phyloP scores from a whole-genome alignment of 2,797 vertebrate genomes.

The Poecilia velifera region DNA sequence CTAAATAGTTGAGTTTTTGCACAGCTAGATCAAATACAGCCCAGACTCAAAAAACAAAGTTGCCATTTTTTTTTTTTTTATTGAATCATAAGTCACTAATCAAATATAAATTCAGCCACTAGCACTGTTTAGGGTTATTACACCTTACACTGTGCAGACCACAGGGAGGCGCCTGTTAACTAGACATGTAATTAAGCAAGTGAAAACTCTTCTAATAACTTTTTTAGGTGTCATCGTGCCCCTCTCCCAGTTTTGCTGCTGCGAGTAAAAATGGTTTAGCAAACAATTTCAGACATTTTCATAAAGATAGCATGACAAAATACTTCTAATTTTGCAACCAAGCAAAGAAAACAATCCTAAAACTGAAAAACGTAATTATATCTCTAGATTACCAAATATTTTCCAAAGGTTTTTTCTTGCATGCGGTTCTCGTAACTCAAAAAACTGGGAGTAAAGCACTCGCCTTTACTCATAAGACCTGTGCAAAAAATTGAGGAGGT shows the following conservation, averaged over 20 bases:
- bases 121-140: not conserved
- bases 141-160: not conserved
- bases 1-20: not conserved
- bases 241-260: not conserved
- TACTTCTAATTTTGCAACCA: not conserved
- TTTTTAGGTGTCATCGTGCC: not conserved
- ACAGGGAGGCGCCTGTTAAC: not conserved
- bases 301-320: not conserved
- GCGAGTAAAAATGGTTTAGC: not conserved
- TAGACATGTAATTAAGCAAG: not conserved
- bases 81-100: not conserved
- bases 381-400: not conserved
- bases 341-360: not conserved
- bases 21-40: not conserved
- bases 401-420: not conserved
- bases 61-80: not conserved
- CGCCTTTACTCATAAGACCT: not conserved
- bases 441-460: not conserved
- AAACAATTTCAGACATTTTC: not conserved
- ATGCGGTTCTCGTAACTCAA: not conserved
- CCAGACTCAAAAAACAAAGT: not conserved
- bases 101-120: not conserved
- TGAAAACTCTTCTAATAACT: not conserved
- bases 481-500: not conserved
- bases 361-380: not conserved